phyloP scores from a whole-genome alignment of 2,113 vertebrate species.

The Actenoides hombroni region DNA sequence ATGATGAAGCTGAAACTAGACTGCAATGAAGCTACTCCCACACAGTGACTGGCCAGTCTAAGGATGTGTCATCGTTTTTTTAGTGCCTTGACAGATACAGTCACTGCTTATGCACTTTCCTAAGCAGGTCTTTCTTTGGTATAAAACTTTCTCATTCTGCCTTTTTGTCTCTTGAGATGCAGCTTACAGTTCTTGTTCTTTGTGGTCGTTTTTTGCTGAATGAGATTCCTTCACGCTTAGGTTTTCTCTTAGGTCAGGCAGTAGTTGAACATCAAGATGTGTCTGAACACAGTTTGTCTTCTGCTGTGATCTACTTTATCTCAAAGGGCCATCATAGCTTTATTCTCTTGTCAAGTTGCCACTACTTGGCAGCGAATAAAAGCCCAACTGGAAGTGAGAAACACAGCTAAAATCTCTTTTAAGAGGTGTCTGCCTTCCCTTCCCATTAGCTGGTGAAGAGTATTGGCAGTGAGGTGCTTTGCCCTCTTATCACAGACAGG shows the following conservation, averaged over 20 bases:
- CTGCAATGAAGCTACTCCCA: constrained; percentile 12
- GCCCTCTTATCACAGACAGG: background rate
- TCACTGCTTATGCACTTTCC: background rate
- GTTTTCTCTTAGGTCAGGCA: background rate
- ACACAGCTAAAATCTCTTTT: background rate
- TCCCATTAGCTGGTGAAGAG: background rate
- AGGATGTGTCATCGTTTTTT: background rate
- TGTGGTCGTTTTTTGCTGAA: background rate
- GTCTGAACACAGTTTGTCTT: background rate
- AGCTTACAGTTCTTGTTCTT: background rate
- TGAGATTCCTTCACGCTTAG: background rate
- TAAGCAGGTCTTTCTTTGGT: background rate
- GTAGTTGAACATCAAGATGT: background rate
- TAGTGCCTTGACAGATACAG: background rate
- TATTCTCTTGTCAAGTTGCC: background rate
- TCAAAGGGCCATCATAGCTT: background rate
- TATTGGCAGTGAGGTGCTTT: background rate
- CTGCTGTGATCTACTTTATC: background rate
- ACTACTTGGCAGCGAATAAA: background rate
- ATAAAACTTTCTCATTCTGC: background rate
- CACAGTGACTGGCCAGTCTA: background rate
- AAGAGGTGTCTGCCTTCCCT: background rate
- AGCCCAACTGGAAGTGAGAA: background rate
- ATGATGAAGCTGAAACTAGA: background rate
- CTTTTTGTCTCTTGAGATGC: background rate